A percentile compares a stretch with the other conserved stretches of the same genome.
These are phyloP conservation scores for Orchestia grillus DNA, from an alignment of 1,140 invertebrate genomes.

Conservation along the genomic window DNA sequence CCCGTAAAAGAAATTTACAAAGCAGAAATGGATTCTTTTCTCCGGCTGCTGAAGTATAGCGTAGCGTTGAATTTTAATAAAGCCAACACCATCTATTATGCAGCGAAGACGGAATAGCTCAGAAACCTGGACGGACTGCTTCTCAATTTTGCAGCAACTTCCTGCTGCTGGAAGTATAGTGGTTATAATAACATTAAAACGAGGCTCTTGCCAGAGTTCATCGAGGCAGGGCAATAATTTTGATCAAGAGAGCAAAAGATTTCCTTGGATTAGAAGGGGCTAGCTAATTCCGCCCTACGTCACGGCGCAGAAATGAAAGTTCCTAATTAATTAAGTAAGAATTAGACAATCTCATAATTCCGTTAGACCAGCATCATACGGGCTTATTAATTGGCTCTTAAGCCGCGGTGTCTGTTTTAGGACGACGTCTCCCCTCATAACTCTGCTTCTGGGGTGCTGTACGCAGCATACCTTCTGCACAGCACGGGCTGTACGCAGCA, in stretches of 20 bases:
- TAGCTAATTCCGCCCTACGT: background rate
- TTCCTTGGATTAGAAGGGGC: background rate
- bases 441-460: background rate
- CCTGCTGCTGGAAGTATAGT: too few species aligned
- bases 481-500: too few species aligned
- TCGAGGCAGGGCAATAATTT: background rate
- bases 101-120: too few species aligned
- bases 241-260: background rate
- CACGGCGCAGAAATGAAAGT: background rate
- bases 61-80: too few species aligned
- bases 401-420: background rate
- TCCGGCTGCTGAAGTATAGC: too few species aligned
- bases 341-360: background rate
- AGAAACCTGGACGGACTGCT: too few species aligned
- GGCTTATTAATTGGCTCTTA: background rate
- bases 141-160: too few species aligned
- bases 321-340: conserved; percentile 5
- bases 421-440: background rate
- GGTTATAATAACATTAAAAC: background rate
- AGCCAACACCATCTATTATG: too few species aligned
- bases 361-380: background rate
- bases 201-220: background rate
- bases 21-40: too few species aligned
- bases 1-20: too few species aligned
- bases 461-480: too few species aligned